phyloP scores from a whole-genome alignment of 1,140 invertebrate genomes.

The Drosophila cardini region DNA sequence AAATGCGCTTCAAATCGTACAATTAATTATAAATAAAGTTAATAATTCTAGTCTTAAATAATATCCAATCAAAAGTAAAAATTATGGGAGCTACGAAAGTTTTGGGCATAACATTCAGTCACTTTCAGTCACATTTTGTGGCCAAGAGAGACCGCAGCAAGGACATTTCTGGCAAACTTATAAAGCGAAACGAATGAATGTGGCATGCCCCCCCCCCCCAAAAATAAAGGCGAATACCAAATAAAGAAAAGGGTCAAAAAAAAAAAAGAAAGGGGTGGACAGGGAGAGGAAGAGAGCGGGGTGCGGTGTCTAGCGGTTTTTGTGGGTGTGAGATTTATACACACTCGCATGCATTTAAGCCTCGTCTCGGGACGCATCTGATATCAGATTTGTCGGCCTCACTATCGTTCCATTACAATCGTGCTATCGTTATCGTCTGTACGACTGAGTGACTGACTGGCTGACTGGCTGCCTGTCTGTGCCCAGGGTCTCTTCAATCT shows the following conservation, averaged over 20 bases:
- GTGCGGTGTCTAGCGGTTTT: constrained; percentile 32
- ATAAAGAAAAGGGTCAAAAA: constrained; percentile 1
- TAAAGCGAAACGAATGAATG: constrained; percentile 57
- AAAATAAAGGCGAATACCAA: not conserved
- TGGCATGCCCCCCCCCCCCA: constrained; percentile 25
- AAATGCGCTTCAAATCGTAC: constrained; percentile 1
- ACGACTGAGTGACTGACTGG: not conserved
- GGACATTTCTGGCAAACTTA: constrained; percentile 40
- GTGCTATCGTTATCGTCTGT: constrained; percentile 40
- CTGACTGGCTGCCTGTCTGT: constrained; percentile 16
- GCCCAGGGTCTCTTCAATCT: constrained; percentile 57
- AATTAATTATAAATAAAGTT: constrained; percentile 15
- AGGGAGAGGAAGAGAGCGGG: not conserved
- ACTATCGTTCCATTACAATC: constrained; percentile 52
- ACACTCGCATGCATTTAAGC: constrained; percentile 57
- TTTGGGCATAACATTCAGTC: not conserved
- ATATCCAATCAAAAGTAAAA: constrained; percentile 1
- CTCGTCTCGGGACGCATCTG: constrained; percentile 72
- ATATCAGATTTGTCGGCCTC: constrained; percentile 68
- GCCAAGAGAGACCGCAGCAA: constrained; percentile 51
- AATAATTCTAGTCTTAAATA: constrained; percentile 10
- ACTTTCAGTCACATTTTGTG: constrained; percentile 10
- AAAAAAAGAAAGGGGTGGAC: not conserved
- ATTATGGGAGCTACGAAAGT: not conserved
- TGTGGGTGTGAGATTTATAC: constrained; percentile 71